Conservation (phyloP, 2,888 invertebrate species). For the Vanessa cardui region DNA sequence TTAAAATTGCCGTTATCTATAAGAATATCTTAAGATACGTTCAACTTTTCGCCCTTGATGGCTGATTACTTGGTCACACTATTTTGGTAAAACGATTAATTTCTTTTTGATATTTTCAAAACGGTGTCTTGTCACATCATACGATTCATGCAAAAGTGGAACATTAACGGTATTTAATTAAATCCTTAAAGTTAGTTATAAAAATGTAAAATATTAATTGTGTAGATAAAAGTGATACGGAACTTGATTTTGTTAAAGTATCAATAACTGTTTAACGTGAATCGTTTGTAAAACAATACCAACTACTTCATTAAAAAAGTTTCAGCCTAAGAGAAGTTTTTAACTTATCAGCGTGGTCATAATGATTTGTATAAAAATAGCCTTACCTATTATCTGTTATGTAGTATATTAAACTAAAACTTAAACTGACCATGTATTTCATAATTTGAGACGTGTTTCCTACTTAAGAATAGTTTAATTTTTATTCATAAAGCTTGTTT, state of each 20-base stretch:
- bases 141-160: background rate
- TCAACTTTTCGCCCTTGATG: background rate
- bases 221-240: too few species aligned
- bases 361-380: too few species aligned
- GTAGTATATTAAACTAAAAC: too few species aligned
- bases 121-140: background rate
- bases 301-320: too few species aligned
- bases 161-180: background rate
- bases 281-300: too few species aligned
- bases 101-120: background rate
- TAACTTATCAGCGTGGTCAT: too few species aligned
- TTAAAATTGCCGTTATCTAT: background rate
- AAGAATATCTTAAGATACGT: background rate
- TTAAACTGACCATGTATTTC: background rate
- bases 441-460: background rate
- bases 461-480: background rate
- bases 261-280: too few species aligned
- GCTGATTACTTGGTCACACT: background rate
- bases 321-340: too few species aligned
- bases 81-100: background rate
- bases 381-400: too few species aligned
- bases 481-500: constrained; percentile 7
- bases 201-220: too few species aligned
- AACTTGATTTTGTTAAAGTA: too few species aligned
- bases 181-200: too few species aligned